Conservation (phyloP, 2,888 invertebrate species). For the Aspidapion aeneum region DNA sequence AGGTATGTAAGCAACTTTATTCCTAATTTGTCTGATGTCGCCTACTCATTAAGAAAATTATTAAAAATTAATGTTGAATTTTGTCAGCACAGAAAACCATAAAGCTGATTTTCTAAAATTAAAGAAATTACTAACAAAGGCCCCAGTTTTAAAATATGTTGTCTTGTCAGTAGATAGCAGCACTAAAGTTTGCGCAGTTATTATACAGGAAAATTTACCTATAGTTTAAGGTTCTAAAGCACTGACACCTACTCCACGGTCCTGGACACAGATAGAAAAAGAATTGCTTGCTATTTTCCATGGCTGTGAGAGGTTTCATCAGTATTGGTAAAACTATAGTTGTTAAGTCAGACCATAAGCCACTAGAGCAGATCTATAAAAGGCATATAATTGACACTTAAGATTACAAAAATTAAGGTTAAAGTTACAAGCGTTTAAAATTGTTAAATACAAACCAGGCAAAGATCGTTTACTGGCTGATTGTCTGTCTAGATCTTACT, state of each 20-base stretch:
- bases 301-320: conserved; percentile 7
- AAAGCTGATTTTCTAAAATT: too few species aligned
- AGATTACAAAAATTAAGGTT: too few species aligned
- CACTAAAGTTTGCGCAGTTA: conserved; percentile 20
- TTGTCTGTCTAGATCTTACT: conserved; percentile 17
- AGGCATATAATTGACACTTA: too few species aligned
- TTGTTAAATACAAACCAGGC: too few species aligned
- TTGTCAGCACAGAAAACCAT: conserved; percentile 5
- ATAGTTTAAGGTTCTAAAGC: conserved; percentile 32
- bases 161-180: conserved; percentile 26
- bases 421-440: too few species aligned
- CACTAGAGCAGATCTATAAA: too few species aligned
- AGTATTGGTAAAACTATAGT: conserved; percentile 19
- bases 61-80: conserved; percentile 14
- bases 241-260: too few species aligned
- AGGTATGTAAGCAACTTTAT: conserved; percentile 28
- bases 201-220: conserved; percentile 31
- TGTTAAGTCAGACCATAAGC: too few species aligned
- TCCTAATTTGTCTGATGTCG: too few species aligned
- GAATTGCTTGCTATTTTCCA: conserved; percentile 27
- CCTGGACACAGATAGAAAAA: too few species aligned
- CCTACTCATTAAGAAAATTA: conserved; percentile 17
- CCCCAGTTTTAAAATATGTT: conserved; percentile 11
- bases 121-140: neutral
- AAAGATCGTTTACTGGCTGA: too few species aligned